Evolutionary conservation across 2,113 vertebrate genomes (phyloP), one percentile per base, ranked within the genome.

Genomic region (Galbula dea): DNA sequence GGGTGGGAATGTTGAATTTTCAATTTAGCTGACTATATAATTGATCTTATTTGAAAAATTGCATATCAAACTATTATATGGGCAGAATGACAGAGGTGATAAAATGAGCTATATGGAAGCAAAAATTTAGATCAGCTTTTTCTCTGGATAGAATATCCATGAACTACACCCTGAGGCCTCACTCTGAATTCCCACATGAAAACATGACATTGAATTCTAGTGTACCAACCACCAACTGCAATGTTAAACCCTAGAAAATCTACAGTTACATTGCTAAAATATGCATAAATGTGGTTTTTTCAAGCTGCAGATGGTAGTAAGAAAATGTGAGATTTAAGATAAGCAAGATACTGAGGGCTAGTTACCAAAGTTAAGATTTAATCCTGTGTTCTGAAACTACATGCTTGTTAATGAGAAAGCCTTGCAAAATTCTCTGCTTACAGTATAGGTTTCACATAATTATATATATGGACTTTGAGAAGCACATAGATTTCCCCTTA

Each of bases 301-400:
- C 62, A 86, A 61, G 87, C 71, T 91, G 71, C 82, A 91, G 82
- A 85, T 80, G 62, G 71, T 46, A 83, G 67, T 58, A 66, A 95
- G 61, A 89, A 91, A 95, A 76, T 57, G 77, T 78, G 69, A 75
- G 39, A 84, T 72, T 51, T 90, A 36, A 93, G 45, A 86, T 52
- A 86, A 86, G 36, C 45, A 32, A 83, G 26, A 59, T 59, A 49
- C 13, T 36, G 30, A 51, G 16, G n/a, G 46, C 52, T 85, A 65
- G 43, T 78, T 90, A 94, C 45, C 39, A 55, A 88, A 74, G 27
- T 27, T 77, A 59, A 71, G 61, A 85, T 73, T 85, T 43, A 73
- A 7, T 59, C 55, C n/a, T 41, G 5, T 37, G 30, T 67, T 91
- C 78, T 82, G 49, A 92, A 82, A 27, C 9, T 4, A 30, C 43